Conservation (phyloP, 2,113 vertebrate species). For the Thinocorus orbignyianus region DNA sequence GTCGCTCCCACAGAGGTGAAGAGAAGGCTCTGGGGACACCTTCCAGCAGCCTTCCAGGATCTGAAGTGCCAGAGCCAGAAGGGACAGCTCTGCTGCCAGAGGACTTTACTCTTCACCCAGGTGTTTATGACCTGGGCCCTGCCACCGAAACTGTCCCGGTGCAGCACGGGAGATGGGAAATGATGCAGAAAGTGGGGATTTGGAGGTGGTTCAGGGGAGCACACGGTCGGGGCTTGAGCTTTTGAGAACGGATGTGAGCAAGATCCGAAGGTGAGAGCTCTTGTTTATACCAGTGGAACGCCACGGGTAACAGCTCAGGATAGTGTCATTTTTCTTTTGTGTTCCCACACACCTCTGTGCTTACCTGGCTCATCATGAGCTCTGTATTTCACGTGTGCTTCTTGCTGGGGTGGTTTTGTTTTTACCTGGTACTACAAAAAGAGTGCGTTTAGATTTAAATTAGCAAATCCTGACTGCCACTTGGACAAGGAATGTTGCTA, state of each 20-base stretch:
- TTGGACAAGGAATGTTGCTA: neutral
- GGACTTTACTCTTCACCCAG: neutral
- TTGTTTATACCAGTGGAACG: neutral
- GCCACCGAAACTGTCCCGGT: rapidly evolving
- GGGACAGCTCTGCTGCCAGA: too few relatives aligned
- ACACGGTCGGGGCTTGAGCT: rapidly evolving
- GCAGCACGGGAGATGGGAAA: rapidly evolving
- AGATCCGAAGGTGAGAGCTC: rapidly evolving
- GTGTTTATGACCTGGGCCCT: neutral
- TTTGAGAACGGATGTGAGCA: neutral
- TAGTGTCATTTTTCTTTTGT: rapidly evolving
- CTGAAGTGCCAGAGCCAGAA: too few relatives aligned
- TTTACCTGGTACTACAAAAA: neutral
- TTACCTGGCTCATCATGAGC: neutral
- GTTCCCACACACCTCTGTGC: neutral
- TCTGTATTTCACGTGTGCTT: neutral
- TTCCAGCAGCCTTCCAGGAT: too few relatives aligned
- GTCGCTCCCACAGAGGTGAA: neutral
- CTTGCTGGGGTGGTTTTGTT: neutral
- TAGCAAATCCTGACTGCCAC: neutral
- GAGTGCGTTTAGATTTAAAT: neutral
- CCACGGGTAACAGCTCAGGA: neutral
- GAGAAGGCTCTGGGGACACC: too few relatives aligned
- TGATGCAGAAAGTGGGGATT: rapidly evolving
- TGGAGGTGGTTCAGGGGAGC: neutral